Percentiles rank a stretch among this genome's conserved stretches.
phyloP scores from a whole-genome alignment of 2,113 vertebrate genomes.

The Eidolon helvum region DNA sequence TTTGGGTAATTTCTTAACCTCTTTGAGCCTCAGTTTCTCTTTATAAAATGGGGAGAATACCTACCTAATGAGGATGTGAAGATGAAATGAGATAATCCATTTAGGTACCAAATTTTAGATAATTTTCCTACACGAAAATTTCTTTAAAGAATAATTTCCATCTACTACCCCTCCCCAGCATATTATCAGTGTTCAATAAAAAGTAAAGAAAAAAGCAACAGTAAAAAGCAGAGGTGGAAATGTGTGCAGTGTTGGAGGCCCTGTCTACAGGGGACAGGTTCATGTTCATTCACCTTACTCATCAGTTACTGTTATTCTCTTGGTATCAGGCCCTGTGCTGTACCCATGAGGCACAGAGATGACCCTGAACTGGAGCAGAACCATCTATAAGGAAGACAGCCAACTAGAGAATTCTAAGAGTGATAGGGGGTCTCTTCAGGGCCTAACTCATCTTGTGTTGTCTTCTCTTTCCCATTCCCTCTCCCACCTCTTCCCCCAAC shows the following conservation, averaged over 20 bases:
- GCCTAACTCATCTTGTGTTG: background rate
- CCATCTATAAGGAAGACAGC: background rate
- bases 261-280: background rate
- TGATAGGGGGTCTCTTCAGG: background rate
- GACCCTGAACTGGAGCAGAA: background rate
- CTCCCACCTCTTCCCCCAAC: background rate
- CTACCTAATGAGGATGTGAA: background rate
- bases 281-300: background rate
- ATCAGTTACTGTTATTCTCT: background rate
- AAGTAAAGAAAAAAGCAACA: background rate
- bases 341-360: background rate
- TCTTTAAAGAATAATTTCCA: background rate
- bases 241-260: background rate
- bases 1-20: slow-evolving; percentile 5
- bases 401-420: background rate
- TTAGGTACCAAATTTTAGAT: background rate
- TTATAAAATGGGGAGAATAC: background rate
- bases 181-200: background rate
- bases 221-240: background rate
- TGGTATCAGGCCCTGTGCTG: background rate
- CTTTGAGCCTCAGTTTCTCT: background rate
- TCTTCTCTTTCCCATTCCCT: background rate
- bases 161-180: background rate
- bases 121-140: background rate
- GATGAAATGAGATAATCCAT: background rate